Evolutionary conservation across 2,888 invertebrate genomes (phyloP).

Genomic region (Luperina testacea): DNA sequence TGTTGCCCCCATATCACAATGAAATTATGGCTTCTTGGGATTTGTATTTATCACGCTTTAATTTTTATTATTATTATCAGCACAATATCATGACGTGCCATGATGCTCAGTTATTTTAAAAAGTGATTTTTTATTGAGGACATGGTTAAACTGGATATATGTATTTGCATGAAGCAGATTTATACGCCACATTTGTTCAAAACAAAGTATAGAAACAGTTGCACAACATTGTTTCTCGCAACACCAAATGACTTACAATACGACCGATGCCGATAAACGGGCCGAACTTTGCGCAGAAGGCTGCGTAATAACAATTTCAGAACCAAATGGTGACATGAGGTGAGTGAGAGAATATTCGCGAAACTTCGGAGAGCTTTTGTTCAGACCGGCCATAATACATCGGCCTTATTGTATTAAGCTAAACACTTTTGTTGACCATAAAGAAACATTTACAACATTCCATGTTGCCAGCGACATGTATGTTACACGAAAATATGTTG

Average conservation of each 20-base stretch:
- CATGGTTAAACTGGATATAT: not conserved
- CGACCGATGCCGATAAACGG: not conserved
- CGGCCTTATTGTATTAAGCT: too few species aligned
- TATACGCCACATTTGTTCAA: not conserved
- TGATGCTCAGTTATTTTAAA: constrained; percentile 22
- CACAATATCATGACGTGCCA: constrained; percentile 43
- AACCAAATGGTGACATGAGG: not conserved
- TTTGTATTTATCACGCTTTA: constrained; percentile 5
- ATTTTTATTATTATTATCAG: constrained; percentile 36
- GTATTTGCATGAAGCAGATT: not conserved
- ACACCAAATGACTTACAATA: not conserved
- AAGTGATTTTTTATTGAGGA: not conserved
- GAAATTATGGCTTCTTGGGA: constrained; percentile 1
- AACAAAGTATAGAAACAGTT: not conserved
- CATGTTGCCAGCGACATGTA: not conserved
- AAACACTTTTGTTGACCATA: too few species aligned
- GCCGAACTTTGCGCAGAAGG: not conserved
- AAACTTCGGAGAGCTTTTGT: too few species aligned
- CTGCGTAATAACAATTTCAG: not conserved
- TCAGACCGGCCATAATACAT: too few species aligned
- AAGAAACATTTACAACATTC: not conserved
- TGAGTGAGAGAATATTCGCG: too few species aligned
- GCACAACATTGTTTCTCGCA: not conserved
- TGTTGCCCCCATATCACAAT: not conserved
- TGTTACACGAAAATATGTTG: not conserved